Base-by-base conservation (phyloP, 2,888 invertebrate genomes). In the Catocala nupta region DNA sequence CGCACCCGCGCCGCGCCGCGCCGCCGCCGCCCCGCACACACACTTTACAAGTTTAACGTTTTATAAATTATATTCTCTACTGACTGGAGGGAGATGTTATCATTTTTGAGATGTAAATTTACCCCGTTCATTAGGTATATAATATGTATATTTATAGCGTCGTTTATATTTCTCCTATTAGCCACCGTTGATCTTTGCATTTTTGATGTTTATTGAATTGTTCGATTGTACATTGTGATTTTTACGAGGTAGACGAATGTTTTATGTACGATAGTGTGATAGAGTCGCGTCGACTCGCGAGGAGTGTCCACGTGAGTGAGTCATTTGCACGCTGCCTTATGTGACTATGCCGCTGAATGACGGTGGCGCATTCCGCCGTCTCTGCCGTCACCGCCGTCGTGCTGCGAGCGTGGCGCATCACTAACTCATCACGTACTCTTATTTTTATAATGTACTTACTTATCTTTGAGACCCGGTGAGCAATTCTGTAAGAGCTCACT, bases 101-200 rank as follows among this genome's bases (percentile, higher is more conserved):
- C 90, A 90, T 88, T 92, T 92, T 92, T 92, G 91, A 91, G 91
- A 92, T 91, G 88, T 91, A 91, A 90, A 90, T 92, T 92, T 92
- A 92, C 92, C 90, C 83, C 78, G 88, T 92, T 91, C 89, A 82
- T 87, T 89, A 88, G 85, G 70, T 82, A 81, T 85, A 84, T 80
- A 63, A 77, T 49, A 68, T 77, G 63, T 83, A 85, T 86, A 90
- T 90, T 91, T 91, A 88, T 90, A 90, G 90, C 82, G 86, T 88
- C 88, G 87, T 91, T 90, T 91, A 86, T 91, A 90, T 87, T 82
- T 90, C 86, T 88, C 87, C 88, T 89, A 88, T 83, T 89, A 88
- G 89, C 90, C 85, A 87, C 84, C 84, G 91, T 90, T 90, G 87
- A 90, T 70, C 83, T 85, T 85, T 88, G 90, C 87, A 90, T 89